Percentiles rank a stretch among this genome's conserved stretches.
These are phyloP conservation scores for Archivesica marissinica DNA, from an alignment of 1,140 invertebrate species.

Conservation along the genomic window DNA sequence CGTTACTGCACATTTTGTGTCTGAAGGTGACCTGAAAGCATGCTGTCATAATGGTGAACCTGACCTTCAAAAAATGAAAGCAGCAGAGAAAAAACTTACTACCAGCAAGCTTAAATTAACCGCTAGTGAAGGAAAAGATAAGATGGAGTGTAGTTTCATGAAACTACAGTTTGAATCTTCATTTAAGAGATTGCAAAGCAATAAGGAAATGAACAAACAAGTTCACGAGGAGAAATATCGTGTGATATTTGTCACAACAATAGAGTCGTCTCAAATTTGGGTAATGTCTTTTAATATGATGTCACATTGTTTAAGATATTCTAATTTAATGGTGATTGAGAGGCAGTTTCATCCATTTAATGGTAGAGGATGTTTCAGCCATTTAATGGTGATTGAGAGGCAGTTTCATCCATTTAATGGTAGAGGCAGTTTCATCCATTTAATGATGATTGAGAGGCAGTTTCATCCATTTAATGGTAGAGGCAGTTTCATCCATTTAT, in stretches of 20 bases:
- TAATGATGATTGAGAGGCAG: no score
- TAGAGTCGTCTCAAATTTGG: not conserved
- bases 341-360: no score
- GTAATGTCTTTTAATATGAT: not conserved
- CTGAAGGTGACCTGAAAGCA: slow-evolving; percentile 9
- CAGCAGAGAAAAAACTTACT: slow-evolving; percentile 2
- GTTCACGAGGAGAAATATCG: slow-evolving; percentile 53
- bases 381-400: not conserved
- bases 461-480: no score
- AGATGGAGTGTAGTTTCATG: slow-evolving; percentile 2
- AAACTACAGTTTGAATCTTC: not conserved
- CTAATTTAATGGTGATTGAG: not conserved
- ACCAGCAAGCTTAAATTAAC: not conserved
- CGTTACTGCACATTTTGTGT: slow-evolving; percentile 14
- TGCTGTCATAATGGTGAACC: not conserved
- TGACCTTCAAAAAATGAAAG: not conserved
- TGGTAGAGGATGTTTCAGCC: not conserved
- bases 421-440: no score
- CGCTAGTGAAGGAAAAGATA: not conserved
- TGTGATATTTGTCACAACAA: slow-evolving; percentile 9
- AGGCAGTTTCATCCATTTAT: no score
- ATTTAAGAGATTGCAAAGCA: not conserved
- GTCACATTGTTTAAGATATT: not conserved
- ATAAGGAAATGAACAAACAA: not conserved
- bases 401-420: no score